These are phyloP conservation scores for Callithrix jacchus DNA, from an alignment of 2,113 vertebrate genomes.

Conservation along the genomic window DNA sequence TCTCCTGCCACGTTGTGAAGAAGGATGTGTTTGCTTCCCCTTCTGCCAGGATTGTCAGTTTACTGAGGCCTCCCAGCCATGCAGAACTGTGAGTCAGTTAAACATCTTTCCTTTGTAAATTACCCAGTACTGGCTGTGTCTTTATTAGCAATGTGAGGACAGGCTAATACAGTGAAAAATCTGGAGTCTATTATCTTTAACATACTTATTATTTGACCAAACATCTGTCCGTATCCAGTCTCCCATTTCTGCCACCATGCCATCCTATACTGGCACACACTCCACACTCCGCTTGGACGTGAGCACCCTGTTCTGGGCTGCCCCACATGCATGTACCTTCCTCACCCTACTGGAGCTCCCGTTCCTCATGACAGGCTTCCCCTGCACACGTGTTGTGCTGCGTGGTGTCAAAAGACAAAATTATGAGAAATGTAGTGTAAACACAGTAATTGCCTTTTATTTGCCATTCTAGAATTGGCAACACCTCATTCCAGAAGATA, in stretches of 20 bases:
- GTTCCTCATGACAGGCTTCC: too few relatives aligned
- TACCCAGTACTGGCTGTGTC: too few relatives aligned
- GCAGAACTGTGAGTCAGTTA: too few relatives aligned
- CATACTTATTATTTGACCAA: neutral
- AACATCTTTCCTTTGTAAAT: too few relatives aligned
- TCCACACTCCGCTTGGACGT: neutral
- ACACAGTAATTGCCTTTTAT: neutral
- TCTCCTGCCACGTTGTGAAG: too few relatives aligned
- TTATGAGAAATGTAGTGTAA: neutral
- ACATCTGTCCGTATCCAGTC: neutral
- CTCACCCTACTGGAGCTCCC: neutral
- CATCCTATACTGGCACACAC: neutral
- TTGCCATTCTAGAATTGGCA: neutral
- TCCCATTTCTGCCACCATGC: neutral
- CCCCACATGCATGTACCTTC: fast-evolving
- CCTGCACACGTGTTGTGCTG: neutral
- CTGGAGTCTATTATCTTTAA: neutral
- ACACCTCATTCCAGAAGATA: neutral
- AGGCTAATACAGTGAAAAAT: neutral
- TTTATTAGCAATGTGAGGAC: too few relatives aligned
- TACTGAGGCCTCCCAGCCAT: too few relatives aligned
- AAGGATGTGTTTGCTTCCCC: too few relatives aligned
- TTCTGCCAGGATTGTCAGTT: too few relatives aligned
- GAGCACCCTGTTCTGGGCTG: too few relatives aligned
- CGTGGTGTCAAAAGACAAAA: neutral